These are phyloP conservation scores for Emydoidea blandingii DNA, from an alignment of 2,797 vertebrate genomes.

Conservation along the genomic window DNA sequence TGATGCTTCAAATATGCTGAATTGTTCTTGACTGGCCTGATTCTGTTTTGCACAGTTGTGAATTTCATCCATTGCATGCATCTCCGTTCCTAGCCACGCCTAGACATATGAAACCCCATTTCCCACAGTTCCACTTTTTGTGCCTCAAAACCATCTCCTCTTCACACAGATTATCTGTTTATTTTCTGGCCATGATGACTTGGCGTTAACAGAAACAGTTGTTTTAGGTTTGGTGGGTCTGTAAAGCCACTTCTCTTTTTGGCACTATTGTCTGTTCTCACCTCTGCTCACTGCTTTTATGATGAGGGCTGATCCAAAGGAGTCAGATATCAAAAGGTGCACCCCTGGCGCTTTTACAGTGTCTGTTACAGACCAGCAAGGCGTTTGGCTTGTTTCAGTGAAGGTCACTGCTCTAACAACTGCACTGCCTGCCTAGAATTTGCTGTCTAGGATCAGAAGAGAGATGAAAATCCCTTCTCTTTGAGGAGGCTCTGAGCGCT, in stretches of 20 bases:
- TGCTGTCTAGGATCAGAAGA: neutral
- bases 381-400: rapidly evolving
- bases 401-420: too few relatives aligned
- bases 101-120: rapidly evolving
- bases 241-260: neutral
- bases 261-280: neutral
- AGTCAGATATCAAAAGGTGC: rapidly evolving
- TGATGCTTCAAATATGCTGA: neutral
- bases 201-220: neutral
- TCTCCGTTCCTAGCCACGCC: rapidly evolving
- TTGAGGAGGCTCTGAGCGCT: neutral
- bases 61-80: neutral
- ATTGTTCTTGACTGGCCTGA: neutral
- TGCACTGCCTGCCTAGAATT: neutral
- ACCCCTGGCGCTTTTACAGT: neutral
- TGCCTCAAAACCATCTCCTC: neutral
- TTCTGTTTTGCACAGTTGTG: neutral
- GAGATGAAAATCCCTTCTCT: neutral
- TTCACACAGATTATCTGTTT: neutral
- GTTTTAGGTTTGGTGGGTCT: neutral
- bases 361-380: rapidly evolving
- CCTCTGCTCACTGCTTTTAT: neutral
- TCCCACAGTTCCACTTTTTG: neutral
- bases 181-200: rapidly evolving
- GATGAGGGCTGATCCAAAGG: neutral